Evolutionary conservation across 2,797 vertebrate genomes (phyloP), one percentile per base, ranked within the genome.

Genomic region (Sebastolobus alascanus): DNA sequence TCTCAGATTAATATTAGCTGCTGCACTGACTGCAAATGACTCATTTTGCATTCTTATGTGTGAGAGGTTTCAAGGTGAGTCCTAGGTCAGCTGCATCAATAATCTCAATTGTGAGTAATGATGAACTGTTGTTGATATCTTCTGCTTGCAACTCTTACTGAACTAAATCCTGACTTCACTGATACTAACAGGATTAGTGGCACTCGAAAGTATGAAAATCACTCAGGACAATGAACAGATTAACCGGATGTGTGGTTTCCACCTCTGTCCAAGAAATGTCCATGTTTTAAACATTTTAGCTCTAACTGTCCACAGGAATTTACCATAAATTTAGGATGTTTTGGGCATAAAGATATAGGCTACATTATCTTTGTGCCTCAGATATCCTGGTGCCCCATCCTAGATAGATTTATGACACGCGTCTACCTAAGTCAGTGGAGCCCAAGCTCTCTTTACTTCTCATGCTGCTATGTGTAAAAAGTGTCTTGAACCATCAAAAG

Each of bases 1-100:
- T 77, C 79, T 72, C 35, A 64, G 70, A 83, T 84, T 66, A 66
- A 79, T 84, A 83, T 76, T 16, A 82, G 75, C 70, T 50, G 64
- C 77, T 64, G 80, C 54, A 55, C 60, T 69, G 82, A 80, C 76
- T 54, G 70, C 43, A 68, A 73, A 77, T 68, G 64, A 82, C 63
- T 79, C 56, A 55, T 27, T 73, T 75, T 61, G 54, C 71, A 80
- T 74, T 77, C 18, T 60, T 77, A 43, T 61, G 66, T 71, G 25
- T 66, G 80, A 73, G 66, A 59, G 37, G 46, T 67, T 86, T 27
- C 8, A 59, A 76, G 80, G 83, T 86, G 75, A 82, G 69, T 65
- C 67, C 61, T 60, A 22, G 76, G 79, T 85, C 80, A 82, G 82
- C 43, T 58, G 59, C 73, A 73, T 76, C 68, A 67, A 58, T 84